Conservation (phyloP, 2,888 invertebrate genomes). For the Callyntrura guangdongensis region DNA sequence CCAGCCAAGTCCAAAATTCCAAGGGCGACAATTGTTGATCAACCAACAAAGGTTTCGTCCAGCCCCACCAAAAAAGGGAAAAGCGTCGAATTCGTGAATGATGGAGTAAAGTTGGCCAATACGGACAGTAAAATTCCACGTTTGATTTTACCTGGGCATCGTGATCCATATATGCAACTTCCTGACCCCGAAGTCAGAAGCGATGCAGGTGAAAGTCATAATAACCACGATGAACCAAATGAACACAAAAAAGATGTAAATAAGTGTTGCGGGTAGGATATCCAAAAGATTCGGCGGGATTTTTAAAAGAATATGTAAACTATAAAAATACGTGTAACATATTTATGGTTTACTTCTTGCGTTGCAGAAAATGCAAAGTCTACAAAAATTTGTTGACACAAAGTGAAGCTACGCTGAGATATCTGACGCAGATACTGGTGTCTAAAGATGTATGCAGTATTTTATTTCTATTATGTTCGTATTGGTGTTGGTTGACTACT, state of each 20-base stretch:
- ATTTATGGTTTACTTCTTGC: background rate
- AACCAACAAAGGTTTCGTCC: background rate
- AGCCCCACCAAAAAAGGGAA: background rate
- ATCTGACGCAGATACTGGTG: background rate
- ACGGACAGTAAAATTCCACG: background rate
- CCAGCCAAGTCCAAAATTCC: background rate
- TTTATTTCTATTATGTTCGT: background rate
- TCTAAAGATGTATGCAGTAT: background rate
- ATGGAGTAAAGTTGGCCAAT: background rate
- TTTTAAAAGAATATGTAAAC: too few relatives aligned
- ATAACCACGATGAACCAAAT: background rate
- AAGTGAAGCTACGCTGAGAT: background rate
- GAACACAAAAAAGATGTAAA: too few relatives aligned
- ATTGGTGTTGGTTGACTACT: background rate
- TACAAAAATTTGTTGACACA: conserved; percentile 30
- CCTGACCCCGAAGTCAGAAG: background rate
- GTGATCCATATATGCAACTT: conserved; percentile 30
- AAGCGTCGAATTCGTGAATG: background rate
- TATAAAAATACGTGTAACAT: too few relatives aligned
- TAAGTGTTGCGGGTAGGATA: background rate
- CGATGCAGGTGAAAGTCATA: background rate
- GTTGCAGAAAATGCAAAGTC: conserved; percentile 18
- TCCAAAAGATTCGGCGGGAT: too few relatives aligned
- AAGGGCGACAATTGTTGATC: background rate
- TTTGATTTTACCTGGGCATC: conserved; percentile 34